phyloP scores from a whole-genome alignment of 2,888 invertebrate species.

The Leucophenga montana region DNA sequence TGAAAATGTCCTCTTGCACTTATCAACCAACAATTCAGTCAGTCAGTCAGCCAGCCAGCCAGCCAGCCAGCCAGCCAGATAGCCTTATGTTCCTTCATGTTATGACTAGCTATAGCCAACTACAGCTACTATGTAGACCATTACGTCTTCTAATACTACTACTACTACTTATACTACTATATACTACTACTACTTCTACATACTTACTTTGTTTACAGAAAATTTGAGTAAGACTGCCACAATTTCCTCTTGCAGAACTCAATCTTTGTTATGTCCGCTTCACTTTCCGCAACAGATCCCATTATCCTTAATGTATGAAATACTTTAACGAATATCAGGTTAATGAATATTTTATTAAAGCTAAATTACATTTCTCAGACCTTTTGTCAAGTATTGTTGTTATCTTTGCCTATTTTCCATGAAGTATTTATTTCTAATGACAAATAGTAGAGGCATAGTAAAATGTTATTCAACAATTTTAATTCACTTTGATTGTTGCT shows the following conservation, averaged over 20 bases:
- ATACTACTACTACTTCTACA: background rate
- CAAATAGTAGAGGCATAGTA: too few species aligned
- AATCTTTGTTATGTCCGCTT: too few species aligned
- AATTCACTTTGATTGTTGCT: too few species aligned
- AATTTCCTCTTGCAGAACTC: background rate
- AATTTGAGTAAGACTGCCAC: conserved; percentile 4
- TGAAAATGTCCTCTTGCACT: background rate
- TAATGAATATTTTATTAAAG: conserved; percentile 59
- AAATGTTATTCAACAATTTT: too few species aligned
- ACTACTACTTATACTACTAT: background rate
- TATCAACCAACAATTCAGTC: background rate
- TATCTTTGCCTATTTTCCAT: too few species aligned
- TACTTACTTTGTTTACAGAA: background rate
- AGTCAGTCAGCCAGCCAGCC: too few species aligned
- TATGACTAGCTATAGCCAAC: too few species aligned
- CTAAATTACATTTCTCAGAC: conserved; percentile 1
- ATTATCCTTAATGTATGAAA: conserved; percentile 56
- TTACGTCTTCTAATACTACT: too few species aligned
- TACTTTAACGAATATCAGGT: conserved; percentile 58
- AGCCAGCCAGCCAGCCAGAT: too few species aligned
- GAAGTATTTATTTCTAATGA: too few species aligned
- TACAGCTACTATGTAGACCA: too few species aligned
- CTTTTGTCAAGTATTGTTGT: background rate
- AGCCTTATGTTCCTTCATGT: too few species aligned
- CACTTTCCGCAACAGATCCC: conserved; percentile 21